Evolutionary conservation across 1,140 invertebrate genomes (phyloP).

Genomic region (Cotesia glomerata): DNA sequence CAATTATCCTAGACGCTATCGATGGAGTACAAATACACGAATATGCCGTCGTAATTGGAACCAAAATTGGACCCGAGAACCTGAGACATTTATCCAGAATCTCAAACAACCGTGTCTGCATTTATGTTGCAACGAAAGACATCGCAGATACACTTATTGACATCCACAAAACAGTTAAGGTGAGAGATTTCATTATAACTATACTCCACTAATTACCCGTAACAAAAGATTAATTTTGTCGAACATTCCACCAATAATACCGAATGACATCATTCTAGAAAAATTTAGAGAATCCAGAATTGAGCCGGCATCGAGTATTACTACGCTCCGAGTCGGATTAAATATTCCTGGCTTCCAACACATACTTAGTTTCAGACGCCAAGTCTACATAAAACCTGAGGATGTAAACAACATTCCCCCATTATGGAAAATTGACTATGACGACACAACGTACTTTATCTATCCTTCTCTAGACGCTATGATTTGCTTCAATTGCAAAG

Average conservation of each 20-base stretch:
- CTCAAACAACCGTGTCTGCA: background rate
- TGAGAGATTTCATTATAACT: background rate
- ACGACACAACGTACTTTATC: conserved; percentile 16
- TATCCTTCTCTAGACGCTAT: conserved; percentile 7
- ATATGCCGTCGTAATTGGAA: background rate
- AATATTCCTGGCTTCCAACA: background rate
- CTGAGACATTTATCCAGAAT: background rate
- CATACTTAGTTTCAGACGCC: conserved; percentile 6
- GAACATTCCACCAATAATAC: no score
- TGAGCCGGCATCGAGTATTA: no score
- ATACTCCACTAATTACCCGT: background rate
- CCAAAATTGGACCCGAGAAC: background rate
- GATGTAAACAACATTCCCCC: background rate
- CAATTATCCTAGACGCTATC: background rate
- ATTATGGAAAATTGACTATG: conserved; percentile 4
- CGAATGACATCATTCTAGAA: no score
- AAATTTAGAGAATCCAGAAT: no score
- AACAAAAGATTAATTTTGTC: no score
- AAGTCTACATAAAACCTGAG: conserved; percentile 5
- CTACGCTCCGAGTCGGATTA: no score
- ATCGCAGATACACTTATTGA: background rate
- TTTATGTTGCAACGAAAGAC: background rate
- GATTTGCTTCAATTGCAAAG: background rate
- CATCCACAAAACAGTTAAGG: background rate
- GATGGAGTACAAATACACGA: background rate